Conservation (phyloP, 2,113 vertebrate species). For the Bujurquina vittata region DNA sequence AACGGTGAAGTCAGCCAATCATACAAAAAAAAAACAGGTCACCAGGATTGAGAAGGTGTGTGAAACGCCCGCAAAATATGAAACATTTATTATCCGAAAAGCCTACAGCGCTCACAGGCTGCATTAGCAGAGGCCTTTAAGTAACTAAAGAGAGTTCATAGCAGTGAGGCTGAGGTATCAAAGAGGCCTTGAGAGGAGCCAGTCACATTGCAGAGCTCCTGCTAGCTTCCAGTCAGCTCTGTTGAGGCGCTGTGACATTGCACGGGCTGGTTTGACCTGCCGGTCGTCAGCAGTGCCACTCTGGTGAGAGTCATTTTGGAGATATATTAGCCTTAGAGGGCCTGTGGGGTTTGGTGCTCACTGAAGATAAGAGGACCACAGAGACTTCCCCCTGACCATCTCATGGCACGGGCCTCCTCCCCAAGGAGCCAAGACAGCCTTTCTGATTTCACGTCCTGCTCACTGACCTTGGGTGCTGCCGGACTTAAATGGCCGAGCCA, state of each 20-base stretch:
- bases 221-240: conserved; percentile 14
- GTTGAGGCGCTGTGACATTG: conserved; percentile 47
- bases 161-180: neutral
- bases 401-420: conserved; percentile 35
- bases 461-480: conserved; percentile 56
- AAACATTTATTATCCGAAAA: conserved; percentile 57
- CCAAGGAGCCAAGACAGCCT: conserved; percentile 33
- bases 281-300: conserved; percentile 32
- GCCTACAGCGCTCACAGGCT: conserved; percentile 32
- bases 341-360: conserved; percentile 58
- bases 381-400: conserved; percentile 53
- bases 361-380: conserved; percentile 64
- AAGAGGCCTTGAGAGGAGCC: conserved; percentile 10
- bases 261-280: conserved; percentile 47
- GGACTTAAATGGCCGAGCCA: conserved; percentile 42
- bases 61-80: conserved; percentile 50
- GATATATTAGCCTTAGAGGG: conserved; percentile 55
- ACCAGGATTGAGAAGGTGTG: conserved; percentile 33
- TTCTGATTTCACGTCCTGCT: conserved; percentile 46
- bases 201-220: neutral
- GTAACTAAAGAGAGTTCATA: conserved; percentile 32
- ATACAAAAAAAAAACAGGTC: conserved; percentile 41
- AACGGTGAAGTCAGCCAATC: conserved; percentile 46
- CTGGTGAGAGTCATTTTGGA: conserved; percentile 49
- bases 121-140: conserved; percentile 37